Conservation (phyloP, 2,888 invertebrate genomes). For the Acanthosepion pharaonis region DNA sequence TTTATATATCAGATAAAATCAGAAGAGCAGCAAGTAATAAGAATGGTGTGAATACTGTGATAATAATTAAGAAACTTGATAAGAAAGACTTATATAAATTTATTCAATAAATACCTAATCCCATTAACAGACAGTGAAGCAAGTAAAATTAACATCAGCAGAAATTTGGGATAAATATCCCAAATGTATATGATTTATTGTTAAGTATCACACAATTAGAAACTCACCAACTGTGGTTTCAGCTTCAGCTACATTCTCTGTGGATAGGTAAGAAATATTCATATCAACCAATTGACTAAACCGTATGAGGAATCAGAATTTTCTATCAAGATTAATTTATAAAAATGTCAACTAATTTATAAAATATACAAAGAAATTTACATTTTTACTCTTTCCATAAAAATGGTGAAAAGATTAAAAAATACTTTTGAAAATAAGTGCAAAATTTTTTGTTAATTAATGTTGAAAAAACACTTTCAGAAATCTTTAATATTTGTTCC, state of each 20-base stretch:
- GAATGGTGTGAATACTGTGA: not conserved
- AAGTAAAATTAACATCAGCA: slow-evolving; percentile 3
- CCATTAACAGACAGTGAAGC: slow-evolving; percentile 18
- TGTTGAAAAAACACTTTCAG: no score
- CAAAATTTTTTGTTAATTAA: no score
- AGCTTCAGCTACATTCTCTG: not conserved
- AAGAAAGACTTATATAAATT: no score
- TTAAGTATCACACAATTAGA: not conserved
- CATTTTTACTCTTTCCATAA: no score
- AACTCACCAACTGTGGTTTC: slow-evolving; percentile 21
- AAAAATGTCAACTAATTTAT: no score
- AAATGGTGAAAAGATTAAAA: no score
- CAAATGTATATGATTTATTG: not conserved
- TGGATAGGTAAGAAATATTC: not conserved
- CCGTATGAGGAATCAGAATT: not conserved
- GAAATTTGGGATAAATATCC: not conserved
- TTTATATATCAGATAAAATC: no score
- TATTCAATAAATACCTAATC: not conserved
- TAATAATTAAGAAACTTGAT: not conserved
- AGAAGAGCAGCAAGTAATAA: not conserved
- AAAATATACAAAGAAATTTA: no score
- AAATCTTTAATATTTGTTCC: no score
- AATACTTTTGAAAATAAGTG: no score
- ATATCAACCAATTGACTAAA: not conserved
- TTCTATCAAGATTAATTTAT: not conserved